Evolutionary conservation across 1,140 invertebrate species (phyloP).

Genomic region (Telenomus remus): DNA sequence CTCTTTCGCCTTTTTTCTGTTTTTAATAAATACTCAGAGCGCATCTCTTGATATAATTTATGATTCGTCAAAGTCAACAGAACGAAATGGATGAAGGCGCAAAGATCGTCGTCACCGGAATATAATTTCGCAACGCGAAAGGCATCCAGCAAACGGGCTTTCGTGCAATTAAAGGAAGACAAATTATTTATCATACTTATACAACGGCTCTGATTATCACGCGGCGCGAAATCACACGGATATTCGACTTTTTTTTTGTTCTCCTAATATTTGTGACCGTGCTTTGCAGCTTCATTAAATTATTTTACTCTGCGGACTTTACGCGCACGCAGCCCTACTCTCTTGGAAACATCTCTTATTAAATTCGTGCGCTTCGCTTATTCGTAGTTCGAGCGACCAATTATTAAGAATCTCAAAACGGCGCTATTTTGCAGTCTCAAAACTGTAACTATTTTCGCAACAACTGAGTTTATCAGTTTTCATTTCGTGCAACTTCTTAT

Average conservation of each 20-base stretch:
- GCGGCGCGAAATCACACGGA: slow-evolving; percentile 19
- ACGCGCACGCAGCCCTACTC: slow-evolving; percentile 4
- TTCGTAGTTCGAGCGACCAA: slow-evolving; percentile 26
- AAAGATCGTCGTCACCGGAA: slow-evolving; percentile 42
- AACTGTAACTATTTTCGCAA: slow-evolving; percentile 8
- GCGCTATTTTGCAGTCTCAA: slow-evolving; percentile 3
- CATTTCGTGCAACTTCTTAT: no score
- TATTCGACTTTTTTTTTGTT: not conserved
- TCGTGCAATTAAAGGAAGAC: slow-evolving; percentile 48
- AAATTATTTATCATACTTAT: slow-evolving; percentile 49
- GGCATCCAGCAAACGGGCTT: slow-evolving; percentile 16
- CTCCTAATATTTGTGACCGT: no score
- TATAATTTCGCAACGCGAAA: slow-evolving; percentile 49
- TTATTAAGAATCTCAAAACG: slow-evolving; percentile 20
- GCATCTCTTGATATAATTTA: slow-evolving; percentile 49
- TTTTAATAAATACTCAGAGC: slow-evolving; percentile 46
- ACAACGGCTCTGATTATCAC: slow-evolving; percentile 25
- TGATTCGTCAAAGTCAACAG: slow-evolving; percentile 57
- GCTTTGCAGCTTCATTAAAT: slow-evolving; percentile 32
- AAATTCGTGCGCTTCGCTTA: slow-evolving; percentile 41
- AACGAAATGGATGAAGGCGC: slow-evolving; percentile 46
- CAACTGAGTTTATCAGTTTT: not conserved
- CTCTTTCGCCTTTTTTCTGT: slow-evolving; percentile 2
- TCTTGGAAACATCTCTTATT: slow-evolving; percentile 26
- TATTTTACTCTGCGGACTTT: slow-evolving; percentile 42